phyloP scores from a whole-genome alignment of 2,888 invertebrate genomes.

The Microchrysa polita region DNA sequence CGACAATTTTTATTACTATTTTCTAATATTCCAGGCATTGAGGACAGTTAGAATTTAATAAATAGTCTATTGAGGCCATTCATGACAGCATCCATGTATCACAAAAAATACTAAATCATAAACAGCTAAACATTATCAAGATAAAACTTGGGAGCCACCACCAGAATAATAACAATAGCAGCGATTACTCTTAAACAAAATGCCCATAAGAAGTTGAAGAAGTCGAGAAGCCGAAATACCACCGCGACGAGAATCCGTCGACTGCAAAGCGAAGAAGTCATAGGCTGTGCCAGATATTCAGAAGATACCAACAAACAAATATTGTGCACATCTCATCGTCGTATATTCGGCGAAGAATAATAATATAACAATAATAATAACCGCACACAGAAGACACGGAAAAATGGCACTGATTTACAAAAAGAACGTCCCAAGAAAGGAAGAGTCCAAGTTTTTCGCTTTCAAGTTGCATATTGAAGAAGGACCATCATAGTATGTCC shows the following conservation, averaged over 20 bases:
- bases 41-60: slow-evolving; percentile 35
- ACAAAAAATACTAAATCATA: background rate
- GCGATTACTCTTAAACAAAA: slow-evolving; percentile 38
- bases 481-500: background rate
- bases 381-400: slow-evolving; percentile 11
- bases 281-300: slow-evolving; percentile 25
- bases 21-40: slow-evolving; percentile 45
- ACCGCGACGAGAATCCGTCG: too few species aligned
- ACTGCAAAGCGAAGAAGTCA: slow-evolving; percentile 23
- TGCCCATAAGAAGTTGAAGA: slow-evolving; percentile 36
- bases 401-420: slow-evolving; percentile 2
- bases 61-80: slow-evolving; percentile 31
- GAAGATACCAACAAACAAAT: slow-evolving; percentile 32
- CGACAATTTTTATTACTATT: slow-evolving; percentile 47
- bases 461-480: background rate
- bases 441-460: background rate
- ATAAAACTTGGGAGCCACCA: slow-evolving; percentile 44
- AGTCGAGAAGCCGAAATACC: slow-evolving; percentile 19
- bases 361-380: slow-evolving; percentile 14
- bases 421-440: background rate
- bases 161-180: slow-evolving; percentile 43
- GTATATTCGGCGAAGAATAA: background rate
- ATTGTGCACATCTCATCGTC: slow-evolving; percentile 38
- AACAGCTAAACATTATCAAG: background rate
- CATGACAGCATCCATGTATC: slow-evolving; percentile 35